A percentile compares a stretch with the other conserved stretches of the same genome.
Evolutionary conservation across 2,888 invertebrate genomes (phyloP).

Genomic region (Altica lythri): DNA sequence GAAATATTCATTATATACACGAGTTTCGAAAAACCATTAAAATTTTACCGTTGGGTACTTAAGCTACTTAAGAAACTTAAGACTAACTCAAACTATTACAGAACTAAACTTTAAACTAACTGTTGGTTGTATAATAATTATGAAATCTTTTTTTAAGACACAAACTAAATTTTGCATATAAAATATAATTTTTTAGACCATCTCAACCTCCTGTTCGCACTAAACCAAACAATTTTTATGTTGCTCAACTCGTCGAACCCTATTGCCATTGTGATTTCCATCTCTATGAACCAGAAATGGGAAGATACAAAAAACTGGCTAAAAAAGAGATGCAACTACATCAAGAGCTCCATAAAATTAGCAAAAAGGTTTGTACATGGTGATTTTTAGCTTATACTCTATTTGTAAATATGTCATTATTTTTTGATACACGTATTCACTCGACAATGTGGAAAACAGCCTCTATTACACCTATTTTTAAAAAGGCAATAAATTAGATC

Average conservation of each 20-base stretch:
- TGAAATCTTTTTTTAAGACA: neutral
- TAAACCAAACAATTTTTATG: conserved; percentile 57
- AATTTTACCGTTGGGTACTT: too few relatives aligned
- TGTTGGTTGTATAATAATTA: neutral
- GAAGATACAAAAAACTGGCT: conserved; percentile 65
- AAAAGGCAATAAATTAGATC: too few relatives aligned
- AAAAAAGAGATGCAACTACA: conserved; percentile 66
- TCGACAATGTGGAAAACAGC: too few relatives aligned
- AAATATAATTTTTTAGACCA: conserved; percentile 55
- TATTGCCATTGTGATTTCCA: conserved; percentile 70
- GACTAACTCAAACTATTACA: neutral
- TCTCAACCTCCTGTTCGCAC: conserved; percentile 64
- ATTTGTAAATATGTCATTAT: too few relatives aligned
- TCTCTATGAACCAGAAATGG: conserved; percentile 64
- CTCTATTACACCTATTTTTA: too few relatives aligned
- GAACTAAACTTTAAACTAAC: neutral
- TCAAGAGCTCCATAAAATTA: conserved; percentile 61
- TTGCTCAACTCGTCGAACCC: conserved; percentile 63
- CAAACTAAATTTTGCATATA: neutral
- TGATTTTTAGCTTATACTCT: too few relatives aligned
- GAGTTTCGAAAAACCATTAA: too few relatives aligned
- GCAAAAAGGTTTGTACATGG: conserved; percentile 52
- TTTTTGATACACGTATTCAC: too few relatives aligned
- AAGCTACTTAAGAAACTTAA: neutral
- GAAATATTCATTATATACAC: neutral